Conservation (phyloP, 2,888 invertebrate genomes). For the Euzetes globulus region DNA sequence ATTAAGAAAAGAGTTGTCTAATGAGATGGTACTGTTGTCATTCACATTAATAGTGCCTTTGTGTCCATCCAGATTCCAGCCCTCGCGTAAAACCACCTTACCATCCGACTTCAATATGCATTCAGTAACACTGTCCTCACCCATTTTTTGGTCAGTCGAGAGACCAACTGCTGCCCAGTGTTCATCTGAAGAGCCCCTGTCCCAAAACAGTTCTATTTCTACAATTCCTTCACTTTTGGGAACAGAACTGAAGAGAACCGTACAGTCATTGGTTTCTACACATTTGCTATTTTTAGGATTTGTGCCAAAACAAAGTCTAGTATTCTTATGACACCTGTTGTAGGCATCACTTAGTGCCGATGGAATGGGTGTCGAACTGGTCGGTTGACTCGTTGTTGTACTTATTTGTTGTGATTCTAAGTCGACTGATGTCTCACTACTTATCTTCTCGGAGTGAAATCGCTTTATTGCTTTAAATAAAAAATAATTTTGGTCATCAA, state of each 20-base stretch:
- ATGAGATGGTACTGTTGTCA: neutral
- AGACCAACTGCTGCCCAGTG: conserved; percentile 46
- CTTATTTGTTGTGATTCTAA: neutral
- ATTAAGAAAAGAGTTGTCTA: neutral
- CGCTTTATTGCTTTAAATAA: too few species aligned
- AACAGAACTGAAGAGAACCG: neutral
- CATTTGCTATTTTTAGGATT: neutral
- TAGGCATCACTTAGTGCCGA: neutral
- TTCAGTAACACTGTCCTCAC: conserved; percentile 62
- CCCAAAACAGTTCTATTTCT: neutral
- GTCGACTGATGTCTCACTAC: neutral
- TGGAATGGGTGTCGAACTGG: neutral
- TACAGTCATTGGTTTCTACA: neutral
- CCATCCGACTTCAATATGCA: neutral
- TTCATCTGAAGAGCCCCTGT: neutral
- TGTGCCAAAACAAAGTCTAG: conserved; percentile 6
- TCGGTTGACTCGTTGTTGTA: neutral
- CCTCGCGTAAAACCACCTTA: neutral
- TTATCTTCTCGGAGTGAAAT: neutral
- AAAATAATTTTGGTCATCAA: too few species aligned
- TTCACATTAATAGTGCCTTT: neutral
- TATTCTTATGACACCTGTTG: neutral
- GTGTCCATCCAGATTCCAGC: neutral
- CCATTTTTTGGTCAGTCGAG: conserved; percentile 71
- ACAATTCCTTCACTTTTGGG: neutral